Percentiles rank a stretch among this genome's conserved stretches.
Conservation (phyloP, 1,140 invertebrate species). For the Batillaria attramentaria region DNA sequence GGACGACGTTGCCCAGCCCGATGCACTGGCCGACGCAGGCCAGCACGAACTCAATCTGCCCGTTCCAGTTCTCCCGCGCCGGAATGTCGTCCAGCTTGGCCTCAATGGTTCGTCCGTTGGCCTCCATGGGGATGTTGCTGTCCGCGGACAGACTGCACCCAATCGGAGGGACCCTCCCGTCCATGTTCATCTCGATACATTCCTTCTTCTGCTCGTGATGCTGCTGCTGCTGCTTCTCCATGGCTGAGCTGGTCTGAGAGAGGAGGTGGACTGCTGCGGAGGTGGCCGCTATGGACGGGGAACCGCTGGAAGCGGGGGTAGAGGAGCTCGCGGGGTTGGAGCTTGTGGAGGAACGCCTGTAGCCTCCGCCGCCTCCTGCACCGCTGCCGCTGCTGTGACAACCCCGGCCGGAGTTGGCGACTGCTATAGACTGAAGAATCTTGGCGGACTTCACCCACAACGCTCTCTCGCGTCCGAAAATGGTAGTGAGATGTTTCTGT, state of each 20-base stretch:
- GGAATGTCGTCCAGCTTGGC: slow-evolving; percentile 35
- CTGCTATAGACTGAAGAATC: slow-evolving; percentile 22
- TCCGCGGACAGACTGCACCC: not conserved
- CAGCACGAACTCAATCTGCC: slow-evolving; percentile 66
- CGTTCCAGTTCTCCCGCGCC: slow-evolving; percentile 75
- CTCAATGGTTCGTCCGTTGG: slow-evolving; percentile 38
- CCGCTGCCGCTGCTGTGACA: not conserved
- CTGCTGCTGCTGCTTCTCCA: slow-evolving; percentile 24
- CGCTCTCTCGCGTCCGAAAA: too few relatives aligned
- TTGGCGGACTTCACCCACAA: too few relatives aligned
- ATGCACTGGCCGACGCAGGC: slow-evolving; percentile 70
- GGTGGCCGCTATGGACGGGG: not conserved
- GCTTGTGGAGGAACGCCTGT: not conserved
- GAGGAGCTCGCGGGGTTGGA: not conserved
- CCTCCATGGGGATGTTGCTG: not conserved
- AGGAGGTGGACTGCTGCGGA: not conserved
- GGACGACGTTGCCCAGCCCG: slow-evolving; percentile 71
- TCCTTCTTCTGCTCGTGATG: slow-evolving; percentile 25
- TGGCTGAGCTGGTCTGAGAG: not conserved
- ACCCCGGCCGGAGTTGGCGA: slow-evolving; percentile 23
- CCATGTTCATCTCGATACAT: slow-evolving; percentile 34
- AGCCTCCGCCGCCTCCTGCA: not conserved
- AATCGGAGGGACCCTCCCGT: slow-evolving; percentile 8
- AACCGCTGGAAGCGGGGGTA: not conserved
- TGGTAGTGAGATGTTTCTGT: too few relatives aligned